Conservation (phyloP, 2,888 invertebrate species). For the Eupithecia pulchellata region DNA sequence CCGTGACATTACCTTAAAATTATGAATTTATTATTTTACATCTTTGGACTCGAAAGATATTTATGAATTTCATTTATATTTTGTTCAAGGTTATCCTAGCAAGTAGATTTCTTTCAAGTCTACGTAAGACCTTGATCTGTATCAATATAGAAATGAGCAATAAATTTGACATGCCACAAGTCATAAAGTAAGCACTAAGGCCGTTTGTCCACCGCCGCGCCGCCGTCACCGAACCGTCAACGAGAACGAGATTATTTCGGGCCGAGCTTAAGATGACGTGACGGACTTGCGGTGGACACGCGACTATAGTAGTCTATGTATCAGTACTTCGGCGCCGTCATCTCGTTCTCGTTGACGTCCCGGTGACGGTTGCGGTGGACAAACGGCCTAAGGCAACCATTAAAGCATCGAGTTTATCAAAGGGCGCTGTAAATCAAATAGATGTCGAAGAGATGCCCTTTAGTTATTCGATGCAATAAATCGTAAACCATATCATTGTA, state of each 20-base stretch:
- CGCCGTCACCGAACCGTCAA: no score
- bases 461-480: constrained; percentile 30
- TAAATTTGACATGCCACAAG: constrained; percentile 7
- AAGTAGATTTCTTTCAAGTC: neutral
- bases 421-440: constrained; percentile 37
- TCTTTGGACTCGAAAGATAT: neutral
- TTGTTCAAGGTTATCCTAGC: neutral
- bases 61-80: neutral
- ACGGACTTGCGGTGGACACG: no score
- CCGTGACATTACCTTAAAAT: neutral
- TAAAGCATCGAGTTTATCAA: constrained; percentile 27
- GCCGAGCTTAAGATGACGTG: no score
- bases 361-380: no score
- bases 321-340: no score
- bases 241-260: no score
- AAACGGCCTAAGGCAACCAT: no score
- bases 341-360: no score
- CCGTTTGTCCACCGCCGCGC: no score
- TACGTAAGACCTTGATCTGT: neutral
- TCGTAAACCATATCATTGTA: constrained; percentile 15
- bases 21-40: neutral
- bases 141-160: neutral
- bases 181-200: constrained; percentile 23
- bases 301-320: no score
- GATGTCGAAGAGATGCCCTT: constrained; percentile 33